These are phyloP conservation scores for Cetoscarus ocellatus DNA, from an alignment of 2,797 vertebrate species.

Conservation along the genomic window DNA sequence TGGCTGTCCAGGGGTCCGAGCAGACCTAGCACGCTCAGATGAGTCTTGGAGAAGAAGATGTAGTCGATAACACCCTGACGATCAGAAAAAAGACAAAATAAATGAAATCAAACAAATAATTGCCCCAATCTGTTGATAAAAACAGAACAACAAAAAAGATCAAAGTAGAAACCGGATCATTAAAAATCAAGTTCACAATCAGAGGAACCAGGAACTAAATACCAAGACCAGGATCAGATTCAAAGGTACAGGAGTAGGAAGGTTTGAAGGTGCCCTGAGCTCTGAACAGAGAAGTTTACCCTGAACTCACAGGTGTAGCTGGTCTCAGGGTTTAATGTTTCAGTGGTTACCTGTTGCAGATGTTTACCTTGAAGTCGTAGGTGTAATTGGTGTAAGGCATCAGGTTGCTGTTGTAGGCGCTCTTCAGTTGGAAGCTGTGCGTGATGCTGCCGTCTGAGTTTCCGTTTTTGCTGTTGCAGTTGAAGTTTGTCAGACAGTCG, in stretches of 20 bases:
- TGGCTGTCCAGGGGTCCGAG: slow-evolving; percentile 96
- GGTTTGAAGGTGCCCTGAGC: too few relatives aligned
- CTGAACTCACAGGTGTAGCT: slow-evolving; percentile 99
- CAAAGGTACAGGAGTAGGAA: too few relatives aligned
- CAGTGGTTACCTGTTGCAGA: slow-evolving; percentile 79
- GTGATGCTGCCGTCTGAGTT: slow-evolving; percentile 94
- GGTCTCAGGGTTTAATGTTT: slow-evolving; percentile 97
- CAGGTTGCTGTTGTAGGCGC: slow-evolving; percentile 95
- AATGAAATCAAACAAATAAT: too few relatives aligned
- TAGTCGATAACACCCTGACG: slow-evolving; percentile 98
- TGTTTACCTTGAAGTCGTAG: slow-evolving; percentile 88
- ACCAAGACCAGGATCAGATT: too few relatives aligned
- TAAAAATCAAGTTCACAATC: too few relatives aligned
- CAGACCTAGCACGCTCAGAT: slow-evolving; percentile 95
- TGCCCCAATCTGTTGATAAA: too few relatives aligned
- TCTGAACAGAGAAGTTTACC: slow-evolving; percentile 71
- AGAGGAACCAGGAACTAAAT: too few relatives aligned
- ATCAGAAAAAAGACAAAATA: slow-evolving; percentile 1
- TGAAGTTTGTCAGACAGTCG: slow-evolving; percentile 98
- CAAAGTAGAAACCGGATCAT: too few relatives aligned
- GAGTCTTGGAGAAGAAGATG: slow-evolving; percentile 99
- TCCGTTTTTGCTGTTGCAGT: slow-evolving; percentile 93
- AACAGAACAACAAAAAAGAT: too few relatives aligned
- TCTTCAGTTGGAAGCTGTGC: slow-evolving; percentile 97
- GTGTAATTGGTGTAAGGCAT: slow-evolving; percentile 99